These are phyloP conservation scores for Anabas testudineus DNA, from an alignment of 2,797 vertebrate species.

Conservation along the genomic window DNA sequence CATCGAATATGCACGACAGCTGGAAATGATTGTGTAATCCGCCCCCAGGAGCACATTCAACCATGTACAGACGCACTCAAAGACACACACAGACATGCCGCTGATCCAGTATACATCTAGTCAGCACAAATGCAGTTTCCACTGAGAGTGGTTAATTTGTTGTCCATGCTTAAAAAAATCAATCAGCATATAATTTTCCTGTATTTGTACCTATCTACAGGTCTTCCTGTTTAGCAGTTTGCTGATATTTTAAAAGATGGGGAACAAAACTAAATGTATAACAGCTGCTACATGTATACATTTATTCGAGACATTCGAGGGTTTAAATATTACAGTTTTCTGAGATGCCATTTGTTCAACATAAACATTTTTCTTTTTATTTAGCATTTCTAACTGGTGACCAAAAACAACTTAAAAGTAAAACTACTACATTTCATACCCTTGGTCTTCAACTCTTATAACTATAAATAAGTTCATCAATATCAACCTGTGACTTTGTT, in stretches of 20 bases:
- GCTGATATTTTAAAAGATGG: constrained; percentile 27
- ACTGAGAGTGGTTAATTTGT: constrained; percentile 37
- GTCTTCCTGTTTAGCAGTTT: constrained; percentile 23
- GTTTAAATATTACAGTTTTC: constrained; percentile 25
- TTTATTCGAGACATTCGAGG: constrained; percentile 27
- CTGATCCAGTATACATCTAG: constrained; percentile 46
- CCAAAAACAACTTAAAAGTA: neutral
- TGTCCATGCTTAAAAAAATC: constrained; percentile 27
- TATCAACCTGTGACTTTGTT: constrained; percentile 31
- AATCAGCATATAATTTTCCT: constrained; percentile 12
- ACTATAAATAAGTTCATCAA: constrained; percentile 5
- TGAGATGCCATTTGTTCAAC: constrained; percentile 20
- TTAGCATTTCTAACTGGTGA: constrained; percentile 10
- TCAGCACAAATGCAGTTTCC: constrained; percentile 41
- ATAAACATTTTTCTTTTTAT: constrained; percentile 13
- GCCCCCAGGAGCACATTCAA: constrained; percentile 66
- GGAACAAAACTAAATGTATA: constrained; percentile 20
- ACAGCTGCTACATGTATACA: constrained; percentile 7
- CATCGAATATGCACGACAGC: constrained; percentile 95
- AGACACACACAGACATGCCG: constrained; percentile 56
- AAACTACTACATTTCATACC: neutral
- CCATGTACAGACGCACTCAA: constrained; percentile 56
- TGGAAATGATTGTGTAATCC: constrained; percentile 96
- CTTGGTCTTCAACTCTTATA: neutral
- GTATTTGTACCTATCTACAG: constrained; percentile 21